Conservation (phyloP, 2,888 invertebrate species). For the Drosophila setosimentum region DNA sequence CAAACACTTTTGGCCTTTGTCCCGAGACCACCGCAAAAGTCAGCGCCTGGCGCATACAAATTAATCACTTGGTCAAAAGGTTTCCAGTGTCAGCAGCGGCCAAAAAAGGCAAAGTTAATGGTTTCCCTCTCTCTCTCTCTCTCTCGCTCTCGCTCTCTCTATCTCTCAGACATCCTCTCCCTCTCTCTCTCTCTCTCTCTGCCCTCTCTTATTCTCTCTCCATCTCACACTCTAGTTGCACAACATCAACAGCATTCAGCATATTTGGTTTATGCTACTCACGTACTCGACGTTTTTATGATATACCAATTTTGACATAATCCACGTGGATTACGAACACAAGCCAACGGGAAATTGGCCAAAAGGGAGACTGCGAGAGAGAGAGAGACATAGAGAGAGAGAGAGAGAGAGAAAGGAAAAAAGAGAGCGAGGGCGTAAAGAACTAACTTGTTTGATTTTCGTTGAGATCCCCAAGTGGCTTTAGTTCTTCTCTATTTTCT, state of each 20-base stretch:
- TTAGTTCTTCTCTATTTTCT: conserved; percentile 13
- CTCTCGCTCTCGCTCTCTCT: neutral
- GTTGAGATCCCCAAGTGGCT: conserved; percentile 16
- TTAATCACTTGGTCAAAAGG: conserved; percentile 74
- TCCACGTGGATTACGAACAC: conserved; percentile 79
- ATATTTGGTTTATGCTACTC: conserved; percentile 58
- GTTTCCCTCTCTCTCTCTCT: conserved; percentile 28
- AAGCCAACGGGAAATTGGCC: conserved; percentile 55
- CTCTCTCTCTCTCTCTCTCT: neutral
- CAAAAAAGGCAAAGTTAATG: conserved; percentile 59
- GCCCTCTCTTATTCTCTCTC: neutral
- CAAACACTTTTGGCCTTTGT: conserved; percentile 79
- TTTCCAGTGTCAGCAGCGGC: conserved; percentile 56
- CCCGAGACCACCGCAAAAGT: conserved; percentile 76
- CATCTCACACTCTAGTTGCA: neutral
- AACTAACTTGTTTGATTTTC: conserved; percentile 35
- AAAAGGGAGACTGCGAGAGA: conserved; percentile 19
- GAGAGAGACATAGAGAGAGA: neutral
- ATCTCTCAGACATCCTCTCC: neutral
- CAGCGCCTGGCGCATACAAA: conserved; percentile 76
- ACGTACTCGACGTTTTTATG: conserved; percentile 83
- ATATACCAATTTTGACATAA: conserved; percentile 84
- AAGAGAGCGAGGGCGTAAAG: neutral
- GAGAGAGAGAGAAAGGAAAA: neutral
- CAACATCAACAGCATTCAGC: conserved; percentile 19